Base-by-base conservation (phyloP, 1,140 invertebrate genomes). In the Agraylea sexmaculata region DNA sequence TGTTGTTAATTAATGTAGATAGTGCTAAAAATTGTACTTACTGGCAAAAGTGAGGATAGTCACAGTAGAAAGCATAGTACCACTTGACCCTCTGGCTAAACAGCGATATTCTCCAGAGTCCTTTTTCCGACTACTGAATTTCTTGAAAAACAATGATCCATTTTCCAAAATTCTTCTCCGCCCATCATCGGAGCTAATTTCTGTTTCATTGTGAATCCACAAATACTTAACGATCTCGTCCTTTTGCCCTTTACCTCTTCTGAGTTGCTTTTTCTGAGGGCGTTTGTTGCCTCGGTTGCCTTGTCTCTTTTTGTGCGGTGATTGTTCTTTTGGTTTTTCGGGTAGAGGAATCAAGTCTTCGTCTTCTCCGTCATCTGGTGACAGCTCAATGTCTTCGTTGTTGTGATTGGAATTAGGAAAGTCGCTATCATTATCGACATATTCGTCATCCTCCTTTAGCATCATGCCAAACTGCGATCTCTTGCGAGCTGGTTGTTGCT, bases 141-240 rank as follows among this genome's bases (percentile, higher is more conserved):
- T 39, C 32, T 42, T 46, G 28, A 50, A 43, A 23, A 22, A 21
- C 33, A 50, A 30, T 1, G 37, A 39, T 13, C 47, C 47, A 31
- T 50, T 42, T 15, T 30, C 13, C 37, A 34, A 16, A 7, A 50
- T 30, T 20, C 25, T 22, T 11, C 42, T 12, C 40, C 29, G 40
- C 12, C 17, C 25, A 20, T 46, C 45, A 28, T 50, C 41, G 16
- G 11, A 25, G 10, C 2, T 22, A 15, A 50, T 37, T 21, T 46
- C 47, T 1, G 44, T 39, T 1, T 34, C 45, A 21, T 50, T 46
- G 27, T 41, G 45, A 27, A 29, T 46, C 47, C 47, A 50, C n/a
- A 15, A 4, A 32, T 46, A 50, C 6, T 13, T 44, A 10, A 46
- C 34, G 13, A 23, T 20, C 18, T 19, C 28, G 11, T 34, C 27